Evolutionary conservation across 2,113 vertebrate genomes (phyloP).

Genomic region (Anolis sagrei): DNA sequence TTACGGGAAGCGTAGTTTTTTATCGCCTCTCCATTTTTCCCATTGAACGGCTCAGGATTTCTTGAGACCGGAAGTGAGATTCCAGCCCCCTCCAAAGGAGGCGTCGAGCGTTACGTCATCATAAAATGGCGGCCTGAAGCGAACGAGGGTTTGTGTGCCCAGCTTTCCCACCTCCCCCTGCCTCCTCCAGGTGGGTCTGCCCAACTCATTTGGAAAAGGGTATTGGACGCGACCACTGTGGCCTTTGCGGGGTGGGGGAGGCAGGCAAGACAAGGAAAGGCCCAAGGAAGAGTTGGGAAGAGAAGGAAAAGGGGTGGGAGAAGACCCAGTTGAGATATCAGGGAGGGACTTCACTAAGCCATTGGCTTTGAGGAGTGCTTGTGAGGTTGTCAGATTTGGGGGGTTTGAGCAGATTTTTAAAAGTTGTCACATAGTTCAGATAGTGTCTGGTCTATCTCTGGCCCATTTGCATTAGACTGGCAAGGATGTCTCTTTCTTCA

Average conservation of each 20-base stretch:
- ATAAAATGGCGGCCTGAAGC: constrained; percentile 61
- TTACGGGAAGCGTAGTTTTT: not conserved
- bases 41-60: not conserved
- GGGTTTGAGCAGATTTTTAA: not conserved
- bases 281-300: not conserved
- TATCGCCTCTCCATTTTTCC: not conserved
- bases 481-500: too few species aligned
- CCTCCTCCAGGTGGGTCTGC: constrained; percentile 16
- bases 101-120: constrained; percentile 30
- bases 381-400: not conserved
- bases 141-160: not conserved
- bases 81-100: constrained; percentile 20
- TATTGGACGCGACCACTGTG: not conserved
- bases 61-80: constrained; percentile 30
- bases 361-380: not conserved
- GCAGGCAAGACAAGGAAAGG: not conserved
- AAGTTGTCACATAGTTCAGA: too few species aligned
- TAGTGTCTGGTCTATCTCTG: too few species aligned
- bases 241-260: not conserved
- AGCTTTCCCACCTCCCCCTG: not conserved
- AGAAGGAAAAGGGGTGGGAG: too few species aligned
- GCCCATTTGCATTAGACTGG: too few species aligned
- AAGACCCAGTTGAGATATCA: not conserved
- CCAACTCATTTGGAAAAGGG: not conserved
- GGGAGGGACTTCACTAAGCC: not conserved